Evolutionary conservation across 37 sponge, comb jelly and placozoan genomes (phyloP), one percentile per base, ranked within the genome.

Genomic region (Crambe crambe): DNA sequence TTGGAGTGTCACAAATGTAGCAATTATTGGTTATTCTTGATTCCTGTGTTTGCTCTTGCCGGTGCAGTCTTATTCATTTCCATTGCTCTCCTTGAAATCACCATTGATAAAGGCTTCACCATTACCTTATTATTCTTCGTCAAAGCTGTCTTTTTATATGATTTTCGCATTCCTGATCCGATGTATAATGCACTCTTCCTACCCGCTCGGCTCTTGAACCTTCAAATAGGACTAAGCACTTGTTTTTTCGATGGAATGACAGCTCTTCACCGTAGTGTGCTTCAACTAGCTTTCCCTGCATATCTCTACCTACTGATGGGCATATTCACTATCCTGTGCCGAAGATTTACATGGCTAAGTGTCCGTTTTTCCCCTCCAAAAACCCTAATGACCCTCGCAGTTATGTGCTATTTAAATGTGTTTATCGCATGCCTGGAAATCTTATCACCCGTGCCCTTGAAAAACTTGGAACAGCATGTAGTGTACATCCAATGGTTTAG

Each of bases 231-330:
- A 4, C 57, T 80, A 20, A 27, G 56, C 15, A 4, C 62, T 0
- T 89, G 89, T 37, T 79, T 89, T 64, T 83, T 62, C 63, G 41
- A 83, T 38, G 85, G 80, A 36, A 74, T 89, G 84, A 71, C 39
- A 4, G 6, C 84, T 36, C 29, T 89, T 51, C 37, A 58, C 15
- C 74, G 67, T 21, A 68, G 51, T 23, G 74, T 73, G 3, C 58
- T 89, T 23, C 77, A 83, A 37, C 42, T 89, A 25, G 42, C 73
- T 0, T 83, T 89, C 42, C 84, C 83, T 2, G 31, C 42, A 25
- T 89, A 89, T 78, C 69, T 89, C 37, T 78, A 39, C 42, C 30
- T 79, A 5, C 79, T 89, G 0, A 68, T 79, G 76, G 25, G 40
- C 12, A 32, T 72, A 2, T 74, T 73, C 29, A 74, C 60, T 4